Conservation (phyloP, 2,113 vertebrate species). For the Nesoenas mayeri region DNA sequence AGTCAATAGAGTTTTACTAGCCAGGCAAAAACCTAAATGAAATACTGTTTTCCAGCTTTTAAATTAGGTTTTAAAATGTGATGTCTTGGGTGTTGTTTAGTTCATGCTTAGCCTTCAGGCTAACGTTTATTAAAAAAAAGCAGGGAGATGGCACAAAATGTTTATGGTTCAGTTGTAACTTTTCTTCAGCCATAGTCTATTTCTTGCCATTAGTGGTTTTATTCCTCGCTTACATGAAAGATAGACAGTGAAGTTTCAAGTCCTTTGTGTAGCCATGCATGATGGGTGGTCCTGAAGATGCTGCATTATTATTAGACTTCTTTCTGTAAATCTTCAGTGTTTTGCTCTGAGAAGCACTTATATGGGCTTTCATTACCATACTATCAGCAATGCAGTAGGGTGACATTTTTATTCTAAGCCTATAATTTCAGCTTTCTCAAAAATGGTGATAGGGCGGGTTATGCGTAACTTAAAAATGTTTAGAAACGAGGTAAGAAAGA, state of each 20-base stretch:
- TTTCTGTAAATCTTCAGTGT: not conserved
- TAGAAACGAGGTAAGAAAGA: not conserved
- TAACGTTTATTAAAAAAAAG: not conserved
- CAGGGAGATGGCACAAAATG: rapidly evolving
- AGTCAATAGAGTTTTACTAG: not conserved
- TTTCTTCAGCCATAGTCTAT: not conserved
- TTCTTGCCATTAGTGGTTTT: not conserved
- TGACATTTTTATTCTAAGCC: not conserved
- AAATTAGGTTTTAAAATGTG: not conserved
- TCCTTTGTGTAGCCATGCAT: not conserved
- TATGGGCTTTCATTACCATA: not conserved
- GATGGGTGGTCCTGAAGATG: not conserved
- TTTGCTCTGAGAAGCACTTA: not conserved
- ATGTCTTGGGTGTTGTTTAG: not conserved
- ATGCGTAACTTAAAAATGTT: not conserved
- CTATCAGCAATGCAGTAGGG: not conserved
- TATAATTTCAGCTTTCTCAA: not conserved
- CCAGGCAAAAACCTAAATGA: not conserved
- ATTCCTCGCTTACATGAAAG: not conserved
- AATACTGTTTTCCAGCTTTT: not conserved
- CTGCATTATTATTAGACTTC: not conserved
- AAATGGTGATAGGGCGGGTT: not conserved
- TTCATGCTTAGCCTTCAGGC: not conserved
- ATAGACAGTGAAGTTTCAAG: not conserved
- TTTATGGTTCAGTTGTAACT: not conserved